phyloP scores from a whole-genome alignment of 2,797 vertebrate genomes.

The Typhlichthys eigenmanni region DNA sequence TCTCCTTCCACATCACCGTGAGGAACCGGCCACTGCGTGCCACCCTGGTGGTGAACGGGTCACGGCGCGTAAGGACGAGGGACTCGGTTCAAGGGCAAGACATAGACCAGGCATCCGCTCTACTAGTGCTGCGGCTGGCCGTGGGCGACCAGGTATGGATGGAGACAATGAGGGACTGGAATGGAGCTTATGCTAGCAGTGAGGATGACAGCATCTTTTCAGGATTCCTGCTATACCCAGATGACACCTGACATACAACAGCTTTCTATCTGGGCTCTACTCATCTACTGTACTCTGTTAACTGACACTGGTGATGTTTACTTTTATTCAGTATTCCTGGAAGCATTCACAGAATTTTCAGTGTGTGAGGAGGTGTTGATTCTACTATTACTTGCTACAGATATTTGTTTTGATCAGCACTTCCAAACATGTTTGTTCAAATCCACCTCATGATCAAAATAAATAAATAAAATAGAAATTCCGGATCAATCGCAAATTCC shows the following conservation, averaged over 20 bases:
- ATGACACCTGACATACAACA: conserved; percentile 53
- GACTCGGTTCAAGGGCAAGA: conserved; percentile 93
- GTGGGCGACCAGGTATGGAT: conserved; percentile 93
- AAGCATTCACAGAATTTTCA: conserved; percentile 7
- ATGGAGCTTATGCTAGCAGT: conserved; percentile 89
- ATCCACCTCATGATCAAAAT: neutral
- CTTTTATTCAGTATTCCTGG: conserved; percentile 14
- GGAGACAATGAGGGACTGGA: conserved; percentile 93
- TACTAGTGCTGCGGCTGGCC: conserved; percentile 84
- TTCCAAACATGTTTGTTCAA: neutral
- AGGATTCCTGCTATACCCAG: conserved; percentile 90
- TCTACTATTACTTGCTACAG: conserved; percentile 7
- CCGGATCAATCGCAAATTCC: no score
- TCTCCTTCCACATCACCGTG: conserved; percentile 93
- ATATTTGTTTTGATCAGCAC: conserved; percentile 6
- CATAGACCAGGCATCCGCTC: conserved; percentile 92
- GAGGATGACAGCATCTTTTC: conserved; percentile 96
- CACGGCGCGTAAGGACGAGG: conserved; percentile 83
- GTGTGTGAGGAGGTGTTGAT: conserved; percentile 13
- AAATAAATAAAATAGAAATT: no score
- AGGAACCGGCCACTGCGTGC: conserved; percentile 87
- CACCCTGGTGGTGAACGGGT: conserved; percentile 86
- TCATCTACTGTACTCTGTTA: conserved; percentile 27
- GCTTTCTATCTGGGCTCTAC: neutral
- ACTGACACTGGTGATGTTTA: conserved; percentile 36